These are phyloP conservation scores for Zeugodacus cucurbitae DNA, from an alignment of 1,140 invertebrate genomes.

Conservation along the genomic window DNA sequence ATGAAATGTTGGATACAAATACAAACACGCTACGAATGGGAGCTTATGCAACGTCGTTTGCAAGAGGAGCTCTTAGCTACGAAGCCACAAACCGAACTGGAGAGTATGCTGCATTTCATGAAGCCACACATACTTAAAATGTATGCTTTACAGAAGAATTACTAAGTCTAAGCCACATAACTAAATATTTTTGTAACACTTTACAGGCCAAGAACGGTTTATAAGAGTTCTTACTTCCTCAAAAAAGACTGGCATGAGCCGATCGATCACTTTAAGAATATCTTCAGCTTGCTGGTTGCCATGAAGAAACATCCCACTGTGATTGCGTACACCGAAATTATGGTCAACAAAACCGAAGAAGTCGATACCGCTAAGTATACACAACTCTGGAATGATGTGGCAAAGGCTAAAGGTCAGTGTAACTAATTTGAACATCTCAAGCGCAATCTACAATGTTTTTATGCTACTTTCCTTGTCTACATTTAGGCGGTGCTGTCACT, in stretches of 20 bases:
- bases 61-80: neutral
- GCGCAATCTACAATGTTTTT: neutral
- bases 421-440: no score
- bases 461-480: neutral
- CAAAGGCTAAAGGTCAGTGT: neutral
- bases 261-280: constrained; percentile 56
- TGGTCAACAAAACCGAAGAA: neutral
- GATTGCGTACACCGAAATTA: constrained; percentile 42
- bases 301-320: constrained; percentile 48
- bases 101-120: constrained; percentile 46
- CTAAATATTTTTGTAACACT: constrained; percentile 8
- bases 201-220: constrained; percentile 48
- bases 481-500: neutral
- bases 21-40: constrained; percentile 57
- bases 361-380: constrained; percentile 44
- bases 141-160: neutral
- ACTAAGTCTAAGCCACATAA: neutral
- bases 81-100: constrained; percentile 17
- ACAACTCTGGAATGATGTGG: constrained; percentile 46
- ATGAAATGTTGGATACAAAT: constrained; percentile 58
- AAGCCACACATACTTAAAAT: constrained; percentile 38
- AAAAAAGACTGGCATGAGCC: constrained; percentile 50
- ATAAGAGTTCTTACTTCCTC: constrained; percentile 52
- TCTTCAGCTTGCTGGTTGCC: constrained; percentile 48
- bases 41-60: constrained; percentile 41